These are phyloP conservation scores for Struthidea cinerea DNA, from an alignment of 2,113 vertebrate genomes.

Conservation along the genomic window DNA sequence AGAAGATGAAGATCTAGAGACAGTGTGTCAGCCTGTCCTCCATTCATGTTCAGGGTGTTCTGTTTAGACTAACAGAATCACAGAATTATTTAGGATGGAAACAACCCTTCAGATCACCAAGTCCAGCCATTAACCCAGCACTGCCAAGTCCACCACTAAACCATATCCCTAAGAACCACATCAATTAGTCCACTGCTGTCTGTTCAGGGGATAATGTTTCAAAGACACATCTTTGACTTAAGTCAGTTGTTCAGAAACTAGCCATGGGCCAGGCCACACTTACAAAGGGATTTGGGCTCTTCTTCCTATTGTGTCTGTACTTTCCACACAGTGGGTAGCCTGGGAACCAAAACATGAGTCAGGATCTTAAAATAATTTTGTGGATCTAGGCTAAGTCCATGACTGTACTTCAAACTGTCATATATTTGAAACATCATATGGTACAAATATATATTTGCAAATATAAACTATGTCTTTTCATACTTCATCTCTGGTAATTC, in stretches of 20 bases:
- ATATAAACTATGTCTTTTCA: not conserved
- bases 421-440: not conserved
- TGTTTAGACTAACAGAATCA: not conserved
- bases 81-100: not conserved
- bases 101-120: not conserved
- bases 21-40: not conserved
- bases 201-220: not conserved
- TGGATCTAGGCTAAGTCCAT: not conserved
- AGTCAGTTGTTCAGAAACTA: not conserved
- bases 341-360: not conserved
- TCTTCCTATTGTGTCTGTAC: not conserved
- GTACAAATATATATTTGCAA: not conserved
- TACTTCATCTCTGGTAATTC: not conserved
- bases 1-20: not conserved
- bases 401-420: not conserved
- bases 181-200: not conserved
- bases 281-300: not conserved
- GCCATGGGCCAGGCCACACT: not conserved
- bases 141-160: not conserved
- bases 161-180: fast-evolving
- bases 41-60: not conserved
- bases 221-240: not conserved
- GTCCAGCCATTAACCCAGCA: not conserved
- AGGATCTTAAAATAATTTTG: not conserved
- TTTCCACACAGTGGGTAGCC: not conserved